Percentiles rank a stretch among this genome's conserved stretches.
Evolutionary conservation across 2,113 vertebrate genomes (phyloP).

Genomic region (Corythaixoides concolor): DNA sequence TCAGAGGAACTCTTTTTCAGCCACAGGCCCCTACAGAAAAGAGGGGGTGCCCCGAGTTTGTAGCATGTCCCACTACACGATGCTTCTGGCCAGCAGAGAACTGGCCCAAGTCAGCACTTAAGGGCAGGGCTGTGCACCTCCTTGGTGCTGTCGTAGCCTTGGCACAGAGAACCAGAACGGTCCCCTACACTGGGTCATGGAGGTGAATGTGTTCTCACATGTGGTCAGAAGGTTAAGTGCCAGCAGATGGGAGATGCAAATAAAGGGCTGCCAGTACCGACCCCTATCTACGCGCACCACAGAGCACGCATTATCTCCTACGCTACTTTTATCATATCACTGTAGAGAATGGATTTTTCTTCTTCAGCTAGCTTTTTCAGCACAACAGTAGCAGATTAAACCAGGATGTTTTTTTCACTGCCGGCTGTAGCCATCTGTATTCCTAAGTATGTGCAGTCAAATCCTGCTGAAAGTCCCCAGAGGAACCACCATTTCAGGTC

Average conservation of each 20-base stretch:
- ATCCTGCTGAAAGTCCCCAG: neutral
- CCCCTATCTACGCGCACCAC: neutral
- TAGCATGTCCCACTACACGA: neutral
- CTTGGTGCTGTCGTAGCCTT: neutral
- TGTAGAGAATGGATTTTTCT: neutral
- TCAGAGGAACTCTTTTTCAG: neutral
- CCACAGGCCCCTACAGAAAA: neutral
- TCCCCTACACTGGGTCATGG: fast-evolving
- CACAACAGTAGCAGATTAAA: neutral
- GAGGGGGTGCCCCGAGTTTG: neutral
- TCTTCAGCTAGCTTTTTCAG: neutral
- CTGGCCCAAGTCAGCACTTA: neutral
- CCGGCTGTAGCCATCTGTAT: neutral
- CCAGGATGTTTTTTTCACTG: neutral
- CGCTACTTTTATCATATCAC: neutral
- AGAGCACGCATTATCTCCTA: neutral
- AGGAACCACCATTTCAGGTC: neutral
- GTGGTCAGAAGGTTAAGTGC: fast-evolving
- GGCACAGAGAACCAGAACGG: fast-evolving
- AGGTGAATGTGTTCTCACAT: neutral
- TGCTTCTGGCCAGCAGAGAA: neutral
- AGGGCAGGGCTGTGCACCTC: neutral
- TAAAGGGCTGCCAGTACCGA: neutral
- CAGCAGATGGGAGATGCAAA: neutral
- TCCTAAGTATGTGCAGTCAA: neutral